Evolutionary conservation across 2,888 invertebrate species (phyloP), one percentile per base, ranked within the genome.

Genomic region (Cryptocephalus moraei): DNA sequence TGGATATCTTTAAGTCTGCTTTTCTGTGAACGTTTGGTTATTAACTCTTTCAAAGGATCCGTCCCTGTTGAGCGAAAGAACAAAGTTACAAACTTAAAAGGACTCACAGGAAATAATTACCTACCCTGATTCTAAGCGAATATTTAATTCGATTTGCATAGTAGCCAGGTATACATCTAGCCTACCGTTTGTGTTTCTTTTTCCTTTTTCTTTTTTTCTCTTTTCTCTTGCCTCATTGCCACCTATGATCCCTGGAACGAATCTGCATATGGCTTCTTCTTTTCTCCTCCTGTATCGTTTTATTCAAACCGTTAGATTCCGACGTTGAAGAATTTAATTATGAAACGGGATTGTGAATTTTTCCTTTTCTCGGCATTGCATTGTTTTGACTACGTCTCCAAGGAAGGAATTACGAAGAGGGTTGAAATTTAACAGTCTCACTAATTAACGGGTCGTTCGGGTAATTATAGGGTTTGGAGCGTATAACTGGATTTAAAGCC

Each of bases 141-240:
- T 56, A 55, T 58, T 22, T 64, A 63, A 65, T 65, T 64, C 56
- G 53, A 65, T 64, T 65, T 65, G 62, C 64, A 65, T 64, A 62
- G 59, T 56, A 41, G 46, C 45, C 63, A 65, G 65, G 64, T 65
- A 62, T 44, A 48, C 39, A 40, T 55, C 49, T 51, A 52, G 54
- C 55, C 43, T 22, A 47, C 52, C 50, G 61, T 64, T 22, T 22
- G 22, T 65, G 63, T 64, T 65, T 65, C 62, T 62, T 54, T 56
- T 50, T 53, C 47, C 54, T 22, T 22, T 22, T 22, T 22, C 6
- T 22, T 22, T 4, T 22, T 22, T 22, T 22, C 6, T 22, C 6
- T 22, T 22, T 22, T 4, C 6, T 22, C 22, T 6, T 22, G 36
- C 56, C 59, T 60, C 62, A 62, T 64, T 60, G 60, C 57, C 62